Evolutionary conservation across 92 coral and sea anemone species (phyloP).

Genomic region (Ricordea florida): DNA sequence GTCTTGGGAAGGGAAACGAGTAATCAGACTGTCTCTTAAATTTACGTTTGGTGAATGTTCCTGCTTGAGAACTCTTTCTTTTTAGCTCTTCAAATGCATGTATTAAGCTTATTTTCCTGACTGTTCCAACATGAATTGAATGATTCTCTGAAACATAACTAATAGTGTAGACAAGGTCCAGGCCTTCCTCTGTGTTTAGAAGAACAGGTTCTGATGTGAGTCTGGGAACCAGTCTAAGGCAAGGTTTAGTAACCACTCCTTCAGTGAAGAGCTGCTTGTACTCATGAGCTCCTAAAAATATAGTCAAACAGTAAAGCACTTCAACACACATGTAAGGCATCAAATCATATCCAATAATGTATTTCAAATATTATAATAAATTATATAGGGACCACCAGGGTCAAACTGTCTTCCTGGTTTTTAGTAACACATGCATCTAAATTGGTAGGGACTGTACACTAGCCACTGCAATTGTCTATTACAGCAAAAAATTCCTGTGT

Average conservation of each 20-base stretch:
- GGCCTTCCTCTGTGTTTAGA: constrained; percentile 39
- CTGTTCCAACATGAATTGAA: constrained; percentile 17
- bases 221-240: constrained; percentile 60
- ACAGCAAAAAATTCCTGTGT: too few relatives aligned
- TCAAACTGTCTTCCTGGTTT: too few relatives aligned
- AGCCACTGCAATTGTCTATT: too few relatives aligned
- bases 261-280: too few relatives aligned
- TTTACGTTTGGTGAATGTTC: background rate
- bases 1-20: constrained; percentile 20
- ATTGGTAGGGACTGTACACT: too few relatives aligned
- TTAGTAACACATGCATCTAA: too few relatives aligned
- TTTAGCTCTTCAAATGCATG: constrained; percentile 5
- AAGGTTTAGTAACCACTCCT: constrained; percentile 26
- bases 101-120: constrained; percentile 34
- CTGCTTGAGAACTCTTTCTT: background rate
- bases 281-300: too few relatives aligned
- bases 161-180: constrained; percentile 64
- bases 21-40: constrained; percentile 15
- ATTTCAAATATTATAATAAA: too few relatives aligned
- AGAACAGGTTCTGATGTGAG: constrained; percentile 51
- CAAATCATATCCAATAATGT: too few relatives aligned
- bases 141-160: constrained; percentile 31
- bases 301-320: too few relatives aligned
- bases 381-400: too few relatives aligned
- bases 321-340: too few relatives aligned